Conservation (phyloP, 1,140 invertebrate species). For the Ips nitidus region DNA sequence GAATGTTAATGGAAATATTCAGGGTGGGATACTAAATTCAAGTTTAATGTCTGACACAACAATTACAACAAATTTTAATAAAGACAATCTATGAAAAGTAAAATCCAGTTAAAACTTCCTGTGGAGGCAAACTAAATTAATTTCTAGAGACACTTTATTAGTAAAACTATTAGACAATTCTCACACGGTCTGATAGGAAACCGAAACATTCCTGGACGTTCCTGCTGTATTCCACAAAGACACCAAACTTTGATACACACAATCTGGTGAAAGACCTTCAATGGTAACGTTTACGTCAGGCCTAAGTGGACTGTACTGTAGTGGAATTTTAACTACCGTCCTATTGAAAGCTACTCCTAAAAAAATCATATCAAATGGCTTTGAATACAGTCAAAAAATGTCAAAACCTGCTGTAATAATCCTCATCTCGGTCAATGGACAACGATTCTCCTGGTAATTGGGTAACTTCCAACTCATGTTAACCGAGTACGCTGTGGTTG, state of each 20-base stretch:
- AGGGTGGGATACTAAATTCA: no score
- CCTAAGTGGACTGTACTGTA: conserved; percentile 1
- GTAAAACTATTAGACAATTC: no score
- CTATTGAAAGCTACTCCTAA: background rate
- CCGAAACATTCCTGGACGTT: conserved; percentile 11
- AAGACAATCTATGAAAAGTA: no score
- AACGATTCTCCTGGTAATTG: conserved; percentile 6
- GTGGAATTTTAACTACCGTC: background rate
- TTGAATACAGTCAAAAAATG: background rate
- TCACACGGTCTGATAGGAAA: conserved; percentile 2
- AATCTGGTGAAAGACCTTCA: background rate
- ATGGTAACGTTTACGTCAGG: background rate
- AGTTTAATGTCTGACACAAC: no score
- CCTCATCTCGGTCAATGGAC: background rate
- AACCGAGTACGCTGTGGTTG: background rate
- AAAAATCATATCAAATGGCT: background rate
- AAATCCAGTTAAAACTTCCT: no score
- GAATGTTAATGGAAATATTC: no score
- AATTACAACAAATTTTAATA: no score
- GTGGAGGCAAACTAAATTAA: no score
- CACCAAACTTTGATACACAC: conserved; percentile 11
- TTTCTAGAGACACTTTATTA: no score
- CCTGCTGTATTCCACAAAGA: conserved; percentile 3
- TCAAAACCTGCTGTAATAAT: background rate
- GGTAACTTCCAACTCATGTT: conserved; percentile 9